A percentile compares a stretch with the other conserved stretches of the same genome.
These are phyloP conservation scores for Diuraphis noxia DNA, from an alignment of 1,140 invertebrate species.

Conservation along the genomic window DNA sequence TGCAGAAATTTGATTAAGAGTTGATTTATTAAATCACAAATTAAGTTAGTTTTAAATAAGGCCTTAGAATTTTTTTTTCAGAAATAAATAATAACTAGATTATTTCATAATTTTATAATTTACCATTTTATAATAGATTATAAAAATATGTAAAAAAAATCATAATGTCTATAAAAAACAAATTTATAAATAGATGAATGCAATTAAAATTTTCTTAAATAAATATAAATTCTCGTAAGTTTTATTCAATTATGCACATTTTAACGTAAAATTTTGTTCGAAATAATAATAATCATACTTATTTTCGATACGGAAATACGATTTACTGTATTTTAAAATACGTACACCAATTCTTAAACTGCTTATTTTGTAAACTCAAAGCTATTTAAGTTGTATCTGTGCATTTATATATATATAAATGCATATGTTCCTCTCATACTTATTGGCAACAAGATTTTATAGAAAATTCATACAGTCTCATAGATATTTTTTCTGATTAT, in stretches of 20 bases:
- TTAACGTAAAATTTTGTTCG: too few relatives aligned
- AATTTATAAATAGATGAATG: too few relatives aligned
- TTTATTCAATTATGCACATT: neutral
- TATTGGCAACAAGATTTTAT: neutral
- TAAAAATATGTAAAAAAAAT: too few relatives aligned
- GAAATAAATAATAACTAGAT: conserved; percentile 2
- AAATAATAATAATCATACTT: too few relatives aligned
- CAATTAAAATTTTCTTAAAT: neutral
- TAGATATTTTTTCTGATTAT: neutral
- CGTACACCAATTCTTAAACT: neutral
- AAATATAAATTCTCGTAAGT: neutral
- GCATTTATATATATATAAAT: neutral
- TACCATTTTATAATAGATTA: too few relatives aligned
- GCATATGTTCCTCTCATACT: neutral
- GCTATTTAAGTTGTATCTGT: neutral
- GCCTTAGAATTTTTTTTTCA: neutral
- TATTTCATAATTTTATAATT: neutral
- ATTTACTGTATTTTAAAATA: neutral
- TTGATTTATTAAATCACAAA: neutral
- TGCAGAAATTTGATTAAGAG: neutral
- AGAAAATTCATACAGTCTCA: neutral
- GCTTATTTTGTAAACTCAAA: neutral
- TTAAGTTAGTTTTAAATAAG: neutral
- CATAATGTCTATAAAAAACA: too few relatives aligned
- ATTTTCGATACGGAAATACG: neutral